phyloP scores from a whole-genome alignment of 2,797 vertebrate species.

The Myripristis murdjan region DNA sequence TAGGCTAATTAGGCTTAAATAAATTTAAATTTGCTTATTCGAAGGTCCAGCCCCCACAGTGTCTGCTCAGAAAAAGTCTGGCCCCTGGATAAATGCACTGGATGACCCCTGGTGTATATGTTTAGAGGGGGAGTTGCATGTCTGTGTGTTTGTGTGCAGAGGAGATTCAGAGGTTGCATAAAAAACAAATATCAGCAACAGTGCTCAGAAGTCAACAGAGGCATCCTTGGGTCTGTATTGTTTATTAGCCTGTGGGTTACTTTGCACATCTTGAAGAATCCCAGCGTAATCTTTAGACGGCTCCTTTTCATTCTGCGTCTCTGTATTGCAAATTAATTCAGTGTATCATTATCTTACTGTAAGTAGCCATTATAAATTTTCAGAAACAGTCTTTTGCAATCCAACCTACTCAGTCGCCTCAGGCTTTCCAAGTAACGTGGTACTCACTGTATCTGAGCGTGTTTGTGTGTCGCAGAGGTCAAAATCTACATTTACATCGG shows the following conservation, averaged over 20 bases:
- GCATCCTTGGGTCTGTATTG: background rate
- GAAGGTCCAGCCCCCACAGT: too few species aligned
- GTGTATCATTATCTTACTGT: slow-evolving; percentile 56
- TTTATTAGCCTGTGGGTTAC: background rate
- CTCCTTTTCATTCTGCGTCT: slow-evolving; percentile 53
- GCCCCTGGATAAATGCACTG: too few species aligned
- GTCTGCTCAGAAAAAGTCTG: too few species aligned
- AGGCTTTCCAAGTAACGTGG: slow-evolving; percentile 70
- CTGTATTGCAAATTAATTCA: slow-evolving; percentile 66
- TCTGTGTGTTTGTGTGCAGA: too few species aligned
- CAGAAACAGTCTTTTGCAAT: slow-evolving; percentile 65
- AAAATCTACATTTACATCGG: slow-evolving; percentile 77
- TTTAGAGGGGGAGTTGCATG: too few species aligned
- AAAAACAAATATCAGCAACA: background rate
- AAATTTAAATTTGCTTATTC: too few species aligned
- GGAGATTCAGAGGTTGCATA: too few species aligned
- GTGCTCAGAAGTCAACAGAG: background rate
- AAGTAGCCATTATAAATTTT: slow-evolving; percentile 63
- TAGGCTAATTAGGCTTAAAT: too few species aligned
- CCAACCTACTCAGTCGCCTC: slow-evolving; percentile 75
- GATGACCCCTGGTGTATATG: too few species aligned
- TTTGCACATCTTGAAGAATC: background rate
- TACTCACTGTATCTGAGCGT: slow-evolving; percentile 72
- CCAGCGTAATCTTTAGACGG: slow-evolving; percentile 43
- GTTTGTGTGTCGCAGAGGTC: slow-evolving; percentile 74